These are phyloP conservation scores for Neostethus bicornis DNA, from an alignment of 2,797 vertebrate species.

Conservation along the genomic window DNA sequence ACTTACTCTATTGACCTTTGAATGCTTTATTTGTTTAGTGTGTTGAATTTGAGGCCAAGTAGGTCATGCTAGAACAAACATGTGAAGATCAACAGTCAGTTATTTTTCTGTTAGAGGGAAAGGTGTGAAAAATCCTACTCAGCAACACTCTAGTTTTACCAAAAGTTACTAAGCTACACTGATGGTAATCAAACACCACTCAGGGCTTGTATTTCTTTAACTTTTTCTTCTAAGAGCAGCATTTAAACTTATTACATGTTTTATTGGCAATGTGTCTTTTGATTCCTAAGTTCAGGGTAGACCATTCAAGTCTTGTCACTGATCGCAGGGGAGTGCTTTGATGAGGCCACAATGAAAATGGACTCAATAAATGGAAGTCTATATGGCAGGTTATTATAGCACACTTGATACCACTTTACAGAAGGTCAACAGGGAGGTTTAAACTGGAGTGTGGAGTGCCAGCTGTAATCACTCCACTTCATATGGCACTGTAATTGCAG, in stretches of 20 bases:
- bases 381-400: conserved; percentile 68
- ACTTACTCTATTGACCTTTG: not conserved
- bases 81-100: not conserved
- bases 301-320: conserved; percentile 31
- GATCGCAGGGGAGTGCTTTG: conserved; percentile 26
- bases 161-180: conserved; percentile 12
- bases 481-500: conserved; percentile 56
- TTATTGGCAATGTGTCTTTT: conserved; percentile 14
- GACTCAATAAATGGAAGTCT: conserved; percentile 66
- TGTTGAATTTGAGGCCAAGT: no score
- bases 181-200: not conserved
- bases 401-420: conserved; percentile 67
- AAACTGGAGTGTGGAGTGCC: conserved; percentile 51
- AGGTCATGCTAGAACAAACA: no score
- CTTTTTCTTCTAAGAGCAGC: not conserved
- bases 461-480: conserved; percentile 57
- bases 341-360: conserved; percentile 44
- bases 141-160: not conserved
- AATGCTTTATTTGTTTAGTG: no score
- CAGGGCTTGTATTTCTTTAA: not conserved
- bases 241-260: conserved; percentile 1
- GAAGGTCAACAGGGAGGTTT: conserved; percentile 70
- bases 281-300: conserved; percentile 31
- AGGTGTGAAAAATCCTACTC: not conserved
- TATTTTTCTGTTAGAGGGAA: not conserved